Conservation (phyloP, 1,140 invertebrate species). For the Tetramorium alpestre region DNA sequence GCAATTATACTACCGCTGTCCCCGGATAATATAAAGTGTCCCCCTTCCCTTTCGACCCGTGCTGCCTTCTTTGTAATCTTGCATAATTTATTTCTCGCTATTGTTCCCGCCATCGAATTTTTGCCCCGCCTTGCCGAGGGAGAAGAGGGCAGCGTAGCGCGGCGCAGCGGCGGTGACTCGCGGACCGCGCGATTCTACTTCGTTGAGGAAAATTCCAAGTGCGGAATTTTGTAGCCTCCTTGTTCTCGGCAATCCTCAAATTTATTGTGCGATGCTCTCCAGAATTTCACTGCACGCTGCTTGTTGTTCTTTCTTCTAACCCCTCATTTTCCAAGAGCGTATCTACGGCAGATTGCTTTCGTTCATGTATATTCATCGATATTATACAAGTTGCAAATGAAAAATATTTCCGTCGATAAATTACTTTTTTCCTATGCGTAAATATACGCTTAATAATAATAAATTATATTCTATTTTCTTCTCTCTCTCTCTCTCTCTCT, state of each 20-base stretch:
- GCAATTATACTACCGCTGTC: constrained; percentile 76
- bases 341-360: not conserved
- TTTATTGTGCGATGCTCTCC: constrained; percentile 30
- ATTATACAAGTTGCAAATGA: not conserved
- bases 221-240: constrained; percentile 56
- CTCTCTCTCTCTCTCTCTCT: no score
- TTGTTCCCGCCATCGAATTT: constrained; percentile 72
- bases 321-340: constrained; percentile 1
- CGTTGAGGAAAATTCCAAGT: constrained; percentile 70
- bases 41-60: constrained; percentile 46
- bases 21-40: constrained; percentile 76
- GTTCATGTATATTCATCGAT: not conserved
- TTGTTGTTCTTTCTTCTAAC: constrained; percentile 11
- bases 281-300: constrained; percentile 9
- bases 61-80: constrained; percentile 74
- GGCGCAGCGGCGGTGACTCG: constrained; percentile 8
- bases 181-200: constrained; percentile 55
- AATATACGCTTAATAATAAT: not conserved
- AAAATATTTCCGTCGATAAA: not conserved
- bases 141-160: not conserved
- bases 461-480: not conserved
- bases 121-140: constrained; percentile 49
- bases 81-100: constrained; percentile 76
- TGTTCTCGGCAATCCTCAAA: constrained; percentile 37
- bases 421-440: not conserved